A percentile compares a stretch with the other conserved stretches of the same genome.
These are phyloP conservation scores for Stenodera caucasica DNA, from an alignment of 2,888 invertebrate genomes.

Conservation along the genomic window DNA sequence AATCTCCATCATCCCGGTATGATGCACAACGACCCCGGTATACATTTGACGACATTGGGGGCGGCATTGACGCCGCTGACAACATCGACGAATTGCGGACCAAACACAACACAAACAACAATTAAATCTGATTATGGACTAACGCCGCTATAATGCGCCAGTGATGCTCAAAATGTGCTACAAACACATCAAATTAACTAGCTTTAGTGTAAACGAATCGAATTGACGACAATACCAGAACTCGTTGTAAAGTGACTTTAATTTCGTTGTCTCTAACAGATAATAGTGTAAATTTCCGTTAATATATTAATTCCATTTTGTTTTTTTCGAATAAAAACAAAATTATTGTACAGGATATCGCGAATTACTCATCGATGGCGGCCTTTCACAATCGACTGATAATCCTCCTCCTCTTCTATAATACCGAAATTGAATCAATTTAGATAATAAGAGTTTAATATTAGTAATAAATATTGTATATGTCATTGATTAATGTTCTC, in stretches of 20 bases:
- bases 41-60: slow-evolving; percentile 58
- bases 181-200: slow-evolving; percentile 7
- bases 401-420: neutral
- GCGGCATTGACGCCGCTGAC: slow-evolving; percentile 62
- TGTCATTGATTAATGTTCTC: slow-evolving; percentile 1
- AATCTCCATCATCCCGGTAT: slow-evolving; percentile 49
- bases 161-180: slow-evolving; percentile 12
- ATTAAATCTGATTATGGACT: slow-evolving; percentile 89
- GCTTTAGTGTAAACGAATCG: slow-evolving; percentile 31
- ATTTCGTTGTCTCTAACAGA: slow-evolving; percentile 28
- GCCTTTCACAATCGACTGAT: neutral
- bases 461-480: neutral
- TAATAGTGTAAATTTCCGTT: slow-evolving; percentile 16
- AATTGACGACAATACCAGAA: slow-evolving; percentile 48
- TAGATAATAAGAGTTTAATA: neutral
- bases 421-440: neutral
- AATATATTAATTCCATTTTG: neutral
- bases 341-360: neutral
- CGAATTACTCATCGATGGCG: neutral
- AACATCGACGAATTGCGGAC: slow-evolving; percentile 61
- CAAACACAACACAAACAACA: slow-evolving; percentile 60
- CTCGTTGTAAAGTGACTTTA: slow-evolving; percentile 33
- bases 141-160: slow-evolving; percentile 67
- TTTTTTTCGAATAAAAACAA: neutral
- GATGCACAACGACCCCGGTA: slow-evolving; percentile 54